Base-by-base conservation (phyloP, 2,888 invertebrate species). In the Fragum whitleyi region DNA sequence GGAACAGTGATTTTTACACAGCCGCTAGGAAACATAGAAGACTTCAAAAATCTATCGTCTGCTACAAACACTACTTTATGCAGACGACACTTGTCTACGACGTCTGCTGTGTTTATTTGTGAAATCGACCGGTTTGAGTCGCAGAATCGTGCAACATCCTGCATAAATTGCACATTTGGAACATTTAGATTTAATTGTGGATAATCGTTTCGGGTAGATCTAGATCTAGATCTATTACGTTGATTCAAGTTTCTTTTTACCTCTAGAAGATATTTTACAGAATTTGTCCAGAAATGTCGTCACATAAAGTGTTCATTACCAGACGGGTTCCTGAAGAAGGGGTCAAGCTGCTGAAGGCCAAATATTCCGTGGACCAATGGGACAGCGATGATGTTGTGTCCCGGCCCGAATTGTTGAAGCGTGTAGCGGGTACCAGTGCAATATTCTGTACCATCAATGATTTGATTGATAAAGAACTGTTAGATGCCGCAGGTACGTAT, bases 381-480 rank as follows among this genome's bases (percentile, higher is more conserved):
- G 88, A 91, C 51, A 86, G 87, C 39, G 91, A 90, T 67, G 90
- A 89, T 3, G 88, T 90, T 1, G 86, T 92, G 29, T 88, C 91
- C 0, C 95, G 96, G 75, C 94, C 95, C 0, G 96, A 96, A 83
- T 94, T 98, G 2, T 89, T 97, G 9, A 95, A 96, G 89, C 95
- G 96, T 82, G 95, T 98, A 5, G 92, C 93, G 73, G 97, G 96
- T 23, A 70, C 81, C 53, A 95, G 96, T 91, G 98, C 95, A 0
- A 94, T 98, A 6, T 97, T 96, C 92, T 98, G 98, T 92, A 94
- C 97, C 47, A 94, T 98, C 2, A 96, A 96, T 0, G 98, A 98
- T 88, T 96, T 96, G 93, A 96, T 98, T 88, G 97, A 98, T 91
- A 94, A 95, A 11, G 96, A 96, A 86, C 91, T 98, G 0, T 91